Evolutionary conservation across 2,888 invertebrate species (phyloP), one percentile per base, ranked within the genome.

Genomic region (Endotricha flammealis): DNA sequence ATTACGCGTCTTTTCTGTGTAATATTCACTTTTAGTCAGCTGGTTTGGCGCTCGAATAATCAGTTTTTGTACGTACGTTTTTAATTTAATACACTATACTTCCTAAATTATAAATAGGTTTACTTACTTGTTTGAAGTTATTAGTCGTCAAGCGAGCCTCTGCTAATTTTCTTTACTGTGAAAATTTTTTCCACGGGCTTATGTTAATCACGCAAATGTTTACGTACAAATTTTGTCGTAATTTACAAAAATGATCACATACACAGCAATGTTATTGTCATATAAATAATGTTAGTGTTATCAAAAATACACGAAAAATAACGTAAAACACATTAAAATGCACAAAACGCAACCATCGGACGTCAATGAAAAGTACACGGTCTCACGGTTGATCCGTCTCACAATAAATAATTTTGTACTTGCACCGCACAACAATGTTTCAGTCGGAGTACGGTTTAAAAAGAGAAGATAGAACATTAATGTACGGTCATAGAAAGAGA

Each of bases 341-440:
- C 44, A 38, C 42, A 59, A 64, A 67, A 69, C 66, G 54, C 56
- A 69, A 68, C 54, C 60, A 66, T 65, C 63, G 69, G 65, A 69
- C 70, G 64, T 64, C 64, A 65, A 67, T 59, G 51, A 61, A 72
- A 71, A 71, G 64, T 66, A 67, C 64, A 52, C 62, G 53, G 56
- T 60, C 64, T 64, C 71, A 67, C 75, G 67, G 62, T 64, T 61
- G 63, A 53, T 62, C 65, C 59, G 60, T 53, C 61, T 63, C 62
- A 58, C 47, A 45, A 48, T 50, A 51, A 35, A 64, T 59, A 68
- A 66, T 63, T 62, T 66, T 64, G 62, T 53, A 51, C 45, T 45
- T 52, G 41, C 48, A 48, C 46, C 41, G 42, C 47, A 46, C 47
- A 52, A 50, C 47, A 56, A 57, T 47, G 50, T 56, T 51, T 57